A percentile compares a stretch with the other conserved stretches of the same genome.
These are phyloP conservation scores for Rhopalosiphum nymphaeae DNA, from an alignment of 2,888 invertebrate genomes.

Conservation along the genomic window DNA sequence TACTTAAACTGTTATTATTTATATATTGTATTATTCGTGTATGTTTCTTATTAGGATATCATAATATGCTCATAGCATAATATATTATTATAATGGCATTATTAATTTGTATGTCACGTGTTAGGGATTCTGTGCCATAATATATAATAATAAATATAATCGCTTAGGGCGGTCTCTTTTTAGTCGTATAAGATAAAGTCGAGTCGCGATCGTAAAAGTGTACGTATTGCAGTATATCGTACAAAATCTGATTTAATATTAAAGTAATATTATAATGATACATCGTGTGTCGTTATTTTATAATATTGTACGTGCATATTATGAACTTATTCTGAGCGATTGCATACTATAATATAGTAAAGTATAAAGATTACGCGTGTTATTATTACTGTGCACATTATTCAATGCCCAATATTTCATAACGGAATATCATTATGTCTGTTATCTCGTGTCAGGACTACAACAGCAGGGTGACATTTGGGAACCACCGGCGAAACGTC, in stretches of 20 bases:
- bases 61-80: background rate
- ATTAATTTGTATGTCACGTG: constrained; percentile 3
- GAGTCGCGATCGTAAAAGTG: background rate
- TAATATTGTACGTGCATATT: background rate
- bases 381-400: background rate
- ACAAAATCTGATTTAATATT: background rate
- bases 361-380: background rate
- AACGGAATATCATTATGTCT: background rate
- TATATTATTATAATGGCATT: background rate
- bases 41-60: background rate
- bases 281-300: background rate
- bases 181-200: background rate
- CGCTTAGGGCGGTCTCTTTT: background rate
- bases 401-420: background rate
- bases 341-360: background rate
- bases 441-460: background rate
- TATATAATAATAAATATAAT: background rate
- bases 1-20: background rate
- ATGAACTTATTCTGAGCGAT: background rate
- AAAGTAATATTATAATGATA: background rate
- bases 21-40: background rate
- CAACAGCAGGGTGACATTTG: background rate
- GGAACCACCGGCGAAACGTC: background rate
- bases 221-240: background rate
- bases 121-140: background rate